Evolutionary conservation across 2,888 invertebrate genomes (phyloP).

Genomic region (Xestoiulus laeticollis): DNA sequence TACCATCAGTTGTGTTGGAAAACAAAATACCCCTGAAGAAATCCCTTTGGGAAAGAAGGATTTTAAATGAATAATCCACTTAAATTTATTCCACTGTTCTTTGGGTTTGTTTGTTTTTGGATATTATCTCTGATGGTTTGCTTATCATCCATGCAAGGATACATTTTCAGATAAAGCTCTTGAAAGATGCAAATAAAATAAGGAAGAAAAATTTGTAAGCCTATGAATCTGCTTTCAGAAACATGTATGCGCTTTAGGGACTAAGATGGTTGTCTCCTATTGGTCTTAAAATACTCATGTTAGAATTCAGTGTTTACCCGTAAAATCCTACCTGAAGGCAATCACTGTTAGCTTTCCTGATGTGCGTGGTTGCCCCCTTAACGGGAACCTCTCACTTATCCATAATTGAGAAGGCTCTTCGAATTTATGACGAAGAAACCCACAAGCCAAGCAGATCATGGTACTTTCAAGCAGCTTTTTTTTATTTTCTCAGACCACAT

Average conservation of each 20-base stretch:
- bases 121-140: neutral
- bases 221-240: neutral
- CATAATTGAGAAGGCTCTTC: conserved; percentile 32
- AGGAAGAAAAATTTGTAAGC: neutral
- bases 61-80: no score
- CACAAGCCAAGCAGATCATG: neutral
- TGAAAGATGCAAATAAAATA: neutral
- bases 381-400: neutral
- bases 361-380: conserved; percentile 23
- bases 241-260: neutral
- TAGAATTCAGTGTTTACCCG: neutral
- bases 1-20: neutral
- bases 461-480: neutral
- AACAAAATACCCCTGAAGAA: neutral
- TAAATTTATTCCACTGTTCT: neutral
- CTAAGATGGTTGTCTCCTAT: neutral
- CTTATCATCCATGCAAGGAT: neutral
- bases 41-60: no score
- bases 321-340: neutral
- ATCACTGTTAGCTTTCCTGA: conserved; percentile 7
- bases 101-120: neutral
- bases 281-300: neutral
- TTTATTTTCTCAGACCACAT: neutral
- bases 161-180: neutral
- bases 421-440: conserved; percentile 20